Conservation (phyloP, 2,797 vertebrate genomes). For the Poeciliopsis infans region DNA sequence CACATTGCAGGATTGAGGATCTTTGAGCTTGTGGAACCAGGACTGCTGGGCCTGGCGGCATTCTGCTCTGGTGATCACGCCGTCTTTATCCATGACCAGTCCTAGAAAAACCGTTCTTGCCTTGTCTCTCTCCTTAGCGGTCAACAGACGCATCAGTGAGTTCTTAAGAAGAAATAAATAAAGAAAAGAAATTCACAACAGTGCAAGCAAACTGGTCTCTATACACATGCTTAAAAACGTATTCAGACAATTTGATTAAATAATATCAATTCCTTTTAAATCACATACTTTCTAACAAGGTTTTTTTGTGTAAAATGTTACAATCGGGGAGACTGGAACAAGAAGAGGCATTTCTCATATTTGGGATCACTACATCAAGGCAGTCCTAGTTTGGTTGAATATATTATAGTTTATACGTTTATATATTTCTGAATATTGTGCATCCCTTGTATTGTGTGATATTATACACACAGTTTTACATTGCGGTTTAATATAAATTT, state of each 20-base stretch:
- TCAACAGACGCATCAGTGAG: constrained; percentile 89
- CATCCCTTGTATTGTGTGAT: neutral
- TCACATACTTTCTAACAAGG: neutral
- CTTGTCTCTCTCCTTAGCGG: constrained; percentile 87
- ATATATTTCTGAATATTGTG: no score
- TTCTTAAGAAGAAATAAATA: constrained; percentile 77
- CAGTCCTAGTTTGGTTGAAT: no score
- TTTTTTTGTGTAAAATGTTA: no score
- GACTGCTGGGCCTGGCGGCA: constrained; percentile 84
- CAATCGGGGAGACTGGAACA: neutral
- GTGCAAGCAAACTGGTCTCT: neutral
- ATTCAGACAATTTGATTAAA: constrained; percentile 1
- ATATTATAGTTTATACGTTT: no score
- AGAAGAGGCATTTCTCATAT: no score
- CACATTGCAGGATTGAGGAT: constrained; percentile 89
- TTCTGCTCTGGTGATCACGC: constrained; percentile 82
- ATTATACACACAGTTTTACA: neutral
- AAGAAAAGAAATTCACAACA: constrained; percentile 5
- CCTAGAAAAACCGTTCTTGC: constrained; percentile 84
- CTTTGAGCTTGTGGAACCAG: constrained; percentile 92
- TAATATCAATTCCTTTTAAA: neutral
- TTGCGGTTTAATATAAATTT: no score
- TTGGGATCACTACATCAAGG: no score
- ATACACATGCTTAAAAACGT: neutral
- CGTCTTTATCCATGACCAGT: constrained; percentile 82